Base-by-base conservation (phyloP, 1,140 invertebrate genomes). In the Formica selysi region DNA sequence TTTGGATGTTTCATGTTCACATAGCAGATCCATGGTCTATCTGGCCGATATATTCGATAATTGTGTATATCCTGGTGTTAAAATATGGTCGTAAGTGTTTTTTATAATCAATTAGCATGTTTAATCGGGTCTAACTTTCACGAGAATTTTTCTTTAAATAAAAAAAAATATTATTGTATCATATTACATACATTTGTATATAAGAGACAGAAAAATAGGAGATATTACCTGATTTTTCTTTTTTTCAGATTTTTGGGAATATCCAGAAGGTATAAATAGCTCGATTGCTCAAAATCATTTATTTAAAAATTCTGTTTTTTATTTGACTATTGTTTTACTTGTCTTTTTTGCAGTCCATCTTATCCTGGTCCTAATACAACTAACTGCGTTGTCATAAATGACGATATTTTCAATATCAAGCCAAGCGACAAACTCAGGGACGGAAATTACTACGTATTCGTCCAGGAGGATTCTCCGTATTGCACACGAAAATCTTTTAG, bases 181-280 rank as follows among this genome's bases (percentile, higher is more conserved):
- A 32, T 57, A 81, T 81, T 62, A 76, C 10, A 41, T 8, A 71
- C 0, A 62, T 74, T 59, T 78, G 7, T 44, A n/a, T 41, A 41
- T 19, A 76, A 44, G 1, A 19, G 0, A 13, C 5, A 16, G 16
- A 51, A 51, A 51, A 51, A 51, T 13, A 13, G 48, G 5, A 51
- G 3, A 6, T 16, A 44, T 36, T 32, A 59, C 19, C n/a, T 54
- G 36, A 57, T 57, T 7, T 32, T 3, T 29, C 26, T 29, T 32
- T 32, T 44, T n/a, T 73, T 57, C 48, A 51, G 48, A 51, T 4
- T 32, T 48, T 22, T 29, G 29, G 29, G 2, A 3, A 41, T 2
- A 10, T 0, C 22, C n/a, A 0, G 3, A n/a, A 51, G 5, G 29
- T 38, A 44, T 59, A 38, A 83, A n/a, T n/a, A 26, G 19, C 26